phyloP scores from a whole-genome alignment of 2,113 vertebrate genomes.

The Mirza zaza region DNA sequence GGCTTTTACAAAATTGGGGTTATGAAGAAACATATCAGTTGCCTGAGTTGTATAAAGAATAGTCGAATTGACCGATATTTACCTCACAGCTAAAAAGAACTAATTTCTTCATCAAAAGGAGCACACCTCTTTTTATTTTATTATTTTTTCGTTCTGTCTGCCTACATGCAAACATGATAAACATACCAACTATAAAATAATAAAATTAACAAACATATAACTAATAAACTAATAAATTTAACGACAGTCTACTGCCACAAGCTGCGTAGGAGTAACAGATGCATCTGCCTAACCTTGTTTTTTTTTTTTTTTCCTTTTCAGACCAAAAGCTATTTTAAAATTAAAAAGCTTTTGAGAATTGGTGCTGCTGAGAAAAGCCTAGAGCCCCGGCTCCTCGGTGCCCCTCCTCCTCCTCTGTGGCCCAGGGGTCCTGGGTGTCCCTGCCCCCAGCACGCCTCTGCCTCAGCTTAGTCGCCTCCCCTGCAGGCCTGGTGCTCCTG shows the following conservation, averaged over 20 bases:
- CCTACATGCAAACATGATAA: neutral
- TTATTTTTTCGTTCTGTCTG: neutral
- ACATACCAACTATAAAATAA: neutral
- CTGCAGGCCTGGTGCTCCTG: neutral
- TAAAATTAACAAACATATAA: neutral
- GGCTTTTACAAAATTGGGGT: neutral
- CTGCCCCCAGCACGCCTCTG: neutral
- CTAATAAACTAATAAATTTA: neutral
- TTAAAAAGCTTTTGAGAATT: neutral
- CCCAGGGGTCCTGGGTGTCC: neutral
- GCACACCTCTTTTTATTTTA: neutral
- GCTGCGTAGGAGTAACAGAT: neutral
- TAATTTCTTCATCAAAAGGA: neutral
- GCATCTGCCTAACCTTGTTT: neutral
- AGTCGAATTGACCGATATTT: neutral
- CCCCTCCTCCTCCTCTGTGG: too few species aligned
- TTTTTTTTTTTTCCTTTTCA: neutral
- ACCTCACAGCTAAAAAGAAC: neutral
- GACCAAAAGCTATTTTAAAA: neutral
- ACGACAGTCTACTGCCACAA: neutral
- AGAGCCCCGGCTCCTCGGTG: neutral
- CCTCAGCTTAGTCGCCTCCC: too few species aligned
- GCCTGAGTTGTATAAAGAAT: neutral
- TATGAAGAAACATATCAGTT: neutral
- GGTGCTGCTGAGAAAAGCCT: neutral